Evolutionary conservation across 2,888 invertebrate species (phyloP).

Genomic region (Pocota personata): DNA sequence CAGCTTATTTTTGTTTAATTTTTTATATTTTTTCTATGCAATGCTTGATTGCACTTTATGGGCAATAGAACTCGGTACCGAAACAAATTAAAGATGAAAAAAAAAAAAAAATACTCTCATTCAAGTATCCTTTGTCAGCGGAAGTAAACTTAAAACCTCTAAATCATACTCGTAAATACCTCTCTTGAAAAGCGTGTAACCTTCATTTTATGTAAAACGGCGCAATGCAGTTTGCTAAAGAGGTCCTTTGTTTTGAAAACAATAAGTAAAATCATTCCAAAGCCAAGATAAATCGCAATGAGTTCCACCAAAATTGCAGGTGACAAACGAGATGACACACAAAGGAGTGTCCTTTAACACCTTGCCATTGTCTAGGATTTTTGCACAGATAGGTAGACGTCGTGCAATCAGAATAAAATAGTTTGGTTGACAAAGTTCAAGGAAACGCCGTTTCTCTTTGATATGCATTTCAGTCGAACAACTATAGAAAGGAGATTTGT

Average conservation of each 20-base stretch:
- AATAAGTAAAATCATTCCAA: constrained; percentile 15
- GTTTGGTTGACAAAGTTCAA: constrained; percentile 53
- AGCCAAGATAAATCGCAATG: constrained; percentile 28
- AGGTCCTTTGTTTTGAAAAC: constrained; percentile 17
- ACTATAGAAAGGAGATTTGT: constrained; percentile 52
- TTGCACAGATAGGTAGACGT: constrained; percentile 15
- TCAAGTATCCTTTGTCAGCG: constrained; percentile 50
- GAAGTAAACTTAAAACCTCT: constrained; percentile 44
- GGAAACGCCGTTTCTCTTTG: constrained; percentile 38
- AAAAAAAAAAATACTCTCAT: not conserved
- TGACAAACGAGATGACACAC: constrained; percentile 19
- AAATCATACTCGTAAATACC: not conserved
- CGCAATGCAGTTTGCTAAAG: constrained; percentile 16
- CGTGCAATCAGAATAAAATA: constrained; percentile 18
- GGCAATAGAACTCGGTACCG: not conserved
- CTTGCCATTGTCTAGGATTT: constrained; percentile 44
- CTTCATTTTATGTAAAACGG: not conserved
- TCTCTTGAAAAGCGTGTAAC: constrained; percentile 6
- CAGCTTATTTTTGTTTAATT: not conserved
- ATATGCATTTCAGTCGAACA: constrained; percentile 13
- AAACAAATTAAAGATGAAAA: not conserved
- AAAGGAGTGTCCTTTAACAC: constrained; percentile 42
- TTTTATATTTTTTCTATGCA: not conserved
- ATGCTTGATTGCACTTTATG: constrained; percentile 42
- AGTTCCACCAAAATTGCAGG: constrained; percentile 41